These are phyloP conservation scores for Mactra quadrangularis DNA, from an alignment of 1,140 invertebrate species.

Conservation along the genomic window DNA sequence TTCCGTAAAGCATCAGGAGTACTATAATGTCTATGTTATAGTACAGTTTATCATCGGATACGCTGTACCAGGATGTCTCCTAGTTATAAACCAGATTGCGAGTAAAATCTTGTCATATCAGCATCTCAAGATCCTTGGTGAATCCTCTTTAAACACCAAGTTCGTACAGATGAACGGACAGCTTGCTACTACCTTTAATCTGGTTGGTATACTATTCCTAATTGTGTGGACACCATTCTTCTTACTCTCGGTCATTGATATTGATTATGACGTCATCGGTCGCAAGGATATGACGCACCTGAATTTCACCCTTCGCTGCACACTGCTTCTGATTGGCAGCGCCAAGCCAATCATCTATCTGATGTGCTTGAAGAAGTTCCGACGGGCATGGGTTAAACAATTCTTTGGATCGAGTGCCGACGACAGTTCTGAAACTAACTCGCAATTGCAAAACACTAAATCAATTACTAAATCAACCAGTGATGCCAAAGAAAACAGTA, in stretches of 20 bases:
- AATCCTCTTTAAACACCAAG: neutral
- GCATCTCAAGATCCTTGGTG: neutral
- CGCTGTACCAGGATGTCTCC: neutral
- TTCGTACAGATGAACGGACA: neutral
- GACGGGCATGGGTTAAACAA: neutral
- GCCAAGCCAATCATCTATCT: conserved; percentile 27
- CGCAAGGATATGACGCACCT: neutral
- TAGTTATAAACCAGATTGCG: neutral
- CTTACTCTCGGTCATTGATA: conserved; percentile 1
- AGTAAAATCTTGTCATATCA: neutral
- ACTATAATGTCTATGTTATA: neutral
- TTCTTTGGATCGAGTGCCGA: no score
- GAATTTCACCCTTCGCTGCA: conserved; percentile 26
- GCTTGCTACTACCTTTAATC: conserved; percentile 16
- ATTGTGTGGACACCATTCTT: conserved; percentile 26
- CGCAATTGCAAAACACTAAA: no score
- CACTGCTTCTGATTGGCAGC: conserved; percentile 1
- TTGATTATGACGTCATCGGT: neutral
- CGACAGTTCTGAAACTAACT: no score
- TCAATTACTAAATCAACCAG: no score
- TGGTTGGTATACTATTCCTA: conserved; percentile 8
- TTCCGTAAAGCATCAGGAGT: neutral
- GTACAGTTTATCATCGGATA: neutral
- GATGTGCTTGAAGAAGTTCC: conserved; percentile 8
- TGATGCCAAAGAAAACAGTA: no score